Conservation (phyloP, 2,888 invertebrate species). For the Sesamia inferens region DNA sequence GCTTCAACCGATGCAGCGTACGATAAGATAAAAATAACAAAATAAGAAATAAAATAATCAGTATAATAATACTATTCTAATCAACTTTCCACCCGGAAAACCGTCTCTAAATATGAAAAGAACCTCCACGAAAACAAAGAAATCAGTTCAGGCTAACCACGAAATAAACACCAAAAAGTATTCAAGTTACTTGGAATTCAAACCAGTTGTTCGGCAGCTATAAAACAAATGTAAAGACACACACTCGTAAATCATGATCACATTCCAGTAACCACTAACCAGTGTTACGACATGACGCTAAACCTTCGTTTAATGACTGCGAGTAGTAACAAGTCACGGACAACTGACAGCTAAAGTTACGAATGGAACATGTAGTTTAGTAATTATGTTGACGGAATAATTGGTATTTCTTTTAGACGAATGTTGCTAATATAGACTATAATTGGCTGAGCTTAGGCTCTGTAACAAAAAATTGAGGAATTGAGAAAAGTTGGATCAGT, state of each 20-base stretch:
- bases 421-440: not conserved
- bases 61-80: not conserved
- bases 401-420: not conserved
- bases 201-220: conserved; percentile 43
- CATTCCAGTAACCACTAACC: conserved; percentile 49
- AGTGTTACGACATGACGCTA: conserved; percentile 52
- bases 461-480: too few species aligned
- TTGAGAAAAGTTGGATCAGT: not conserved
- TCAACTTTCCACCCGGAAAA: not conserved
- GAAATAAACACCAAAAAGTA: conserved; percentile 3
- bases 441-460: not conserved
- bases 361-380: conserved; percentile 22
- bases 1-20: not conserved
- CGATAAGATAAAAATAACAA: not conserved
- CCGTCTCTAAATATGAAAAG: not conserved
- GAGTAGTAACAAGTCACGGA: conserved; percentile 8
- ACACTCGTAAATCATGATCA: conserved; percentile 59
- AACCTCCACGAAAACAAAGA: not conserved
- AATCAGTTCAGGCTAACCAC: conserved; percentile 12
- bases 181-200: conserved; percentile 29
- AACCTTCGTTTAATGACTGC: conserved; percentile 51
- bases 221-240: conserved; percentile 51
- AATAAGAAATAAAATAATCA: not conserved
- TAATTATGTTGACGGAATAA: conserved; percentile 27
- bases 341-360: conserved; percentile 27